Evolutionary conservation across 2,888 invertebrate genomes (phyloP).

Genomic region (Tipula unca): DNA sequence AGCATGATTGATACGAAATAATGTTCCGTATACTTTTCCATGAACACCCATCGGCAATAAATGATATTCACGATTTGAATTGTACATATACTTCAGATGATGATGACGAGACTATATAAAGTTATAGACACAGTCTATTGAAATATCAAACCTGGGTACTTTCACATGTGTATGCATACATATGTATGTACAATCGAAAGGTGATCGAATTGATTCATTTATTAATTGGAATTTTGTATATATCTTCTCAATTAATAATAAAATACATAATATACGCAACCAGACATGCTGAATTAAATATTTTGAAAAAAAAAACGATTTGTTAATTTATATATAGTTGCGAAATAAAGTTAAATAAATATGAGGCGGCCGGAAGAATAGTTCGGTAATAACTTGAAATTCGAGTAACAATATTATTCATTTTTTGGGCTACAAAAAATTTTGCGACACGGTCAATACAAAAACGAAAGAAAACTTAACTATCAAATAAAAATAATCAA

Average conservation of each 20-base stretch:
- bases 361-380: background rate
- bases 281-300: background rate
- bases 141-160: background rate
- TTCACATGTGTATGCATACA: too few relatives aligned
- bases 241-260: background rate
- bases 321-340: background rate
- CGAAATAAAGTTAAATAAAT: background rate
- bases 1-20: too few relatives aligned
- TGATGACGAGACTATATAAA: background rate
- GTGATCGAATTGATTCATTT: constrained; percentile 8
- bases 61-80: constrained; percentile 14
- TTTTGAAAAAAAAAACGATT: background rate
- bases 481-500: too few relatives aligned
- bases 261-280: background rate
- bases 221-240: background rate
- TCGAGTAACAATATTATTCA: too few relatives aligned
- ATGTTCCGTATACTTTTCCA: background rate
- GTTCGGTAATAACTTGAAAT: background rate
- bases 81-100: background rate
- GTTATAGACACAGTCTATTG: background rate
- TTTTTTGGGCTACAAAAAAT: background rate
- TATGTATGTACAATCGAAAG: background rate
- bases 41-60: background rate
- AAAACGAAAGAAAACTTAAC: too few relatives aligned
- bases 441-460: background rate